Percentiles rank a stretch among this genome's conserved stretches.
Conservation (phyloP, 2,888 invertebrate genomes). For the Hyposoter didymator region DNA sequence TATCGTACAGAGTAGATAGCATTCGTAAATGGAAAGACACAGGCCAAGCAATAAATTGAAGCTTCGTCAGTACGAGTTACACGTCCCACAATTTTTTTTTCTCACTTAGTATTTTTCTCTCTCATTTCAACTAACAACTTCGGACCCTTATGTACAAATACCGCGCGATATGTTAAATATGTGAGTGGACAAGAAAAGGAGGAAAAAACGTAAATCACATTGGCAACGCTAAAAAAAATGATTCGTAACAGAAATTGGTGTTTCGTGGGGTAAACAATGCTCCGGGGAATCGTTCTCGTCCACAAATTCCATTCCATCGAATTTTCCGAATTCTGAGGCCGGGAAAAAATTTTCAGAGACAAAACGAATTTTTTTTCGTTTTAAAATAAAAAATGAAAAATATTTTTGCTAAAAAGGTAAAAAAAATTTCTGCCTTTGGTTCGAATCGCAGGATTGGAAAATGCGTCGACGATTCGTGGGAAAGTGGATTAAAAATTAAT, state of each 20-base stretch:
- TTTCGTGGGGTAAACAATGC: constrained; percentile 5
- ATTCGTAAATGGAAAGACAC: constrained; percentile 63
- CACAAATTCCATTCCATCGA: neutral
- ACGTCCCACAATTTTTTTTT: constrained; percentile 21
- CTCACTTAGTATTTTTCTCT: neutral
- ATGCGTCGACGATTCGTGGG: too few species aligned
- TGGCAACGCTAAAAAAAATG: constrained; percentile 17
- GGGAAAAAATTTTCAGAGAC: neutral
- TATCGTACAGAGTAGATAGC: constrained; percentile 63
- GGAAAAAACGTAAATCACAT: constrained; percentile 26
- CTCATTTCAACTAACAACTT: constrained; percentile 44
- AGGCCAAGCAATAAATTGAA: constrained; percentile 63
- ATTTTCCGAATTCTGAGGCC: neutral
- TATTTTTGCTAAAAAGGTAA: too few species aligned
- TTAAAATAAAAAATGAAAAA: too few species aligned
- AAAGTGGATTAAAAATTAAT: too few species aligned
- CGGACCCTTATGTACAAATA: constrained; percentile 67
- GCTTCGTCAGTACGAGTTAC: constrained; percentile 39
- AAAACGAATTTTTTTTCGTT: too few species aligned
- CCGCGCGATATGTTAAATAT: constrained; percentile 66
- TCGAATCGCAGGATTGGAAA: too few species aligned
- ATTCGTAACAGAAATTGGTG: constrained; percentile 19
- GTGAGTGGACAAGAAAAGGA: neutral
- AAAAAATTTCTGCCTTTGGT: too few species aligned
- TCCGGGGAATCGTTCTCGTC: neutral